phyloP scores from a whole-genome alignment of 1,140 invertebrate species.

The Probaryconus sp. region DNA sequence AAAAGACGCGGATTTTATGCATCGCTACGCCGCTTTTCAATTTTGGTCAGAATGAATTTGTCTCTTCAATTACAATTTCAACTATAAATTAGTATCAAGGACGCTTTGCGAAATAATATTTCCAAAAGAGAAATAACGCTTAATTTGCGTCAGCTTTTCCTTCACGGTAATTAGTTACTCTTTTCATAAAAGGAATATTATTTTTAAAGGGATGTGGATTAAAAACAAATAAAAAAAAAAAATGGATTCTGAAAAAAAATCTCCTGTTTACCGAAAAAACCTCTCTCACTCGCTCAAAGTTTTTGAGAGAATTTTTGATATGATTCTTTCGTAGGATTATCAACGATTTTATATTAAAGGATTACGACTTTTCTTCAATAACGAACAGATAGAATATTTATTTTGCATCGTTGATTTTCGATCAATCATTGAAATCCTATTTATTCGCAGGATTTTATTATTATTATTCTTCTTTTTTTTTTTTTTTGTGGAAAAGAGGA shows the following conservation, averaged over 20 bases:
- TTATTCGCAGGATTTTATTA: no score
- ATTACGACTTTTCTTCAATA: constrained; percentile 40
- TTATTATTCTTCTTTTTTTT: no score
- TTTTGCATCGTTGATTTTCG: constrained; percentile 21
- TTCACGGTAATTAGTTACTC: no score
- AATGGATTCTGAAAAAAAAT: constrained; percentile 14
- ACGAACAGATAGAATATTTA: constrained; percentile 26
- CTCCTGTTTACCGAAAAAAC: constrained; percentile 12
- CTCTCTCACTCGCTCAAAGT: constrained; percentile 33
- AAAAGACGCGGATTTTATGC: constrained; percentile 37
- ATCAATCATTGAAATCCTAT: constrained; percentile 32
- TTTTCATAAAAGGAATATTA: no score
- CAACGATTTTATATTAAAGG: constrained; percentile 34
- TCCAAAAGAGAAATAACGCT: no score
- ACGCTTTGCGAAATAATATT: no score
- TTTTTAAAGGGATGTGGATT: no score
- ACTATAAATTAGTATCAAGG: no score
- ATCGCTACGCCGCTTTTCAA: constrained; percentile 12
- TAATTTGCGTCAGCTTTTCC: no score
- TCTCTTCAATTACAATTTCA: constrained; percentile 39
- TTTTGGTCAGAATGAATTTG: constrained; percentile 17
- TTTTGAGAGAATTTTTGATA: constrained; percentile 43
- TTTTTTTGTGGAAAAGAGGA: no score
- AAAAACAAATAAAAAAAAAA: constrained; percentile 45
- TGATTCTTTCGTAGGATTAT: constrained; percentile 42